Evolutionary conservation across 2,888 invertebrate genomes (phyloP), one percentile per base, ranked within the genome.

Genomic region (Ichneumoninae sp.): DNA sequence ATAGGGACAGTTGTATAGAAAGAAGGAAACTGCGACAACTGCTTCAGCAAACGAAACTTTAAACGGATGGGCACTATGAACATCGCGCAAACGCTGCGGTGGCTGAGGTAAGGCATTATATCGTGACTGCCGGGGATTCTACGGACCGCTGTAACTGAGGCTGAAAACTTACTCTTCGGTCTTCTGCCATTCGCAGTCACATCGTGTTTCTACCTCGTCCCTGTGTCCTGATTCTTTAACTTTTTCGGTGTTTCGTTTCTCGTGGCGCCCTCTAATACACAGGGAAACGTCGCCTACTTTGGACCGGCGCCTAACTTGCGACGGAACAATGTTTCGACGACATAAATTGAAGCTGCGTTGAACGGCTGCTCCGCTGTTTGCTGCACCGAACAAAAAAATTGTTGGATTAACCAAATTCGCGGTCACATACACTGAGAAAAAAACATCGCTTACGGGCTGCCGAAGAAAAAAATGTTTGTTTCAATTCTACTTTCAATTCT

Each of bases 61-160:
- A 86, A 88, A 88, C 87, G 89, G 86, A 87, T 86, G 86, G 88
- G 66, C 71, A 74, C 68, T 77, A 69, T 72, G 77, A 80, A 75
- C 80, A 71, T 68, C 36, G 70, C 50, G 75, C 57, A 47, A 77
- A 84, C 80, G 79, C 70, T 40, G 66, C 82, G 50, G 54, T 71
- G 71, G 47, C 54, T n/a, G 33, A 66, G 77, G 62, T 44, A 69
- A 66, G 66, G 13, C 66, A 33, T n/a, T 66, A 8, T 40, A 40
- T n/a, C 66, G 40, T 8, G 66, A 40, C 66, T 66, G 40, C 66
- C 44, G 40, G 66, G 16, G n/a, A 22, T 66, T 40, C 40, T 4
- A 44, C 19, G 36, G 66, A 52, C 52, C 13, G 50, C 47, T 65
- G 22, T 75, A 62, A 62, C 65, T 16, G 36, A 33, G 16, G 52